Percentiles rank a stretch among this genome's conserved stretches.
Evolutionary conservation across 1,140 invertebrate genomes (phyloP).

Genomic region (Hyphantria cunea): DNA sequence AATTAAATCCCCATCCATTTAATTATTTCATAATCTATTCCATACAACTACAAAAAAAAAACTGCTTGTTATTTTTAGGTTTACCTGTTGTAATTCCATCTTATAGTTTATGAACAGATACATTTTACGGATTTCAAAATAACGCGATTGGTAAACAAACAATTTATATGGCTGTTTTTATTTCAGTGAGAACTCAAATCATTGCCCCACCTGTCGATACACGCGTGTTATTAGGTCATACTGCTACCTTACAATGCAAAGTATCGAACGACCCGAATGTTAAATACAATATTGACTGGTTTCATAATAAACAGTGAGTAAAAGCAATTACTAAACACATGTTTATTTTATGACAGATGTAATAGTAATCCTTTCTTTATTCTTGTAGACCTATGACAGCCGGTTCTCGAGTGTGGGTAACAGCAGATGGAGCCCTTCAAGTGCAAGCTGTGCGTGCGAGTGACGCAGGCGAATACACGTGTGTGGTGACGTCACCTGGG

Average conservation of each 20-base stretch:
- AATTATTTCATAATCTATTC: too few relatives aligned
- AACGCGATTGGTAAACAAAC: too few relatives aligned
- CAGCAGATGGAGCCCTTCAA: constrained; percentile 89
- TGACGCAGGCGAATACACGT: constrained; percentile 92
- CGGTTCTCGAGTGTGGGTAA: constrained; percentile 87
- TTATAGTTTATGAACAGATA: too few relatives aligned
- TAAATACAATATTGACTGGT: constrained; percentile 96
- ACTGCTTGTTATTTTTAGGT: too few relatives aligned
- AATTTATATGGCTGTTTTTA: constrained; percentile 14
- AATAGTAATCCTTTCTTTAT: background rate
- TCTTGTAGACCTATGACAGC: constrained; percentile 84
- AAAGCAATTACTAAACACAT: too few relatives aligned
- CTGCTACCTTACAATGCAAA: constrained; percentile 95
- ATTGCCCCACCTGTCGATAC: constrained; percentile 95
- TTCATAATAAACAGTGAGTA: constrained; percentile 91
- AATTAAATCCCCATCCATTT: too few relatives aligned
- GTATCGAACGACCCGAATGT: constrained; percentile 95
- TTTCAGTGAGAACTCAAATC: constrained; percentile 94
- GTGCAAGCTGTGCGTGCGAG: constrained; percentile 91
- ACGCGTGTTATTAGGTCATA: constrained; percentile 93
- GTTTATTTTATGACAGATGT: too few relatives aligned
- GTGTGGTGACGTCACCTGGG: constrained; percentile 92
- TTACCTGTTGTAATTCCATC: too few relatives aligned
- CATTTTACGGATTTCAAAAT: too few relatives aligned
- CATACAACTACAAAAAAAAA: too few relatives aligned